Base-by-base conservation (phyloP, 2,797 vertebrate genomes). In the Lemur catta region DNA sequence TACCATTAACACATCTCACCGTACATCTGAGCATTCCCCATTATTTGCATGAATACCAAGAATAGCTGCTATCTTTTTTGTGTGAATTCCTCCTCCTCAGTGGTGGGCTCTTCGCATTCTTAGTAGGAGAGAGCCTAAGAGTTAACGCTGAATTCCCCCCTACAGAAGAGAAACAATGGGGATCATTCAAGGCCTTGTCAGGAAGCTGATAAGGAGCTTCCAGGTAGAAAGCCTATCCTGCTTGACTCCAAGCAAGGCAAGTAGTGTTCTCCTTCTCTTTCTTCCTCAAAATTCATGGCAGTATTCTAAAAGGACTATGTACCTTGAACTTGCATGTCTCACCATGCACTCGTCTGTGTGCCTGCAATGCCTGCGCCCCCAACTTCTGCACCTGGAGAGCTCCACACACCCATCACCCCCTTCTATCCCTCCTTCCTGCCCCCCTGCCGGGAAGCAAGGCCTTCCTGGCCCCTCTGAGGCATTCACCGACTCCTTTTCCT, bases 371-470 rank as follows among this genome's bases (percentile, higher is more conserved):
- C 52, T 14, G 0, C 7, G 2, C 1, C 22, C 48, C 46, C 61
- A 28, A 17, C 17, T 15, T 71, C 50, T 33, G 72, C 6, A 35
- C 57, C 33, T 48, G 41, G 43, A 13, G 18, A 67, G 41, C 46
- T 24, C 28, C 20, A 18, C 13, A 55, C 30, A 26, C 63, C n/a
- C 26, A 5, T 4, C 18, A 0, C 11, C 2, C 30, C 8, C 30
- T 4, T 4, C 35, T 4, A 8, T 28, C 35, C 2, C 14, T 46
- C 9, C 9, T 3, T 35, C 24, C 33, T 35, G 67, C 26, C 57
- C 33, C 0, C 4, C 0, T 50, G 15, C 38, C 24, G 22, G 24
- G 26, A 67, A 0, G 0, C 2, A 26, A 74, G 52, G n/a, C 38
- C 76, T 38, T 57, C 26, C 22, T 1, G 7, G 22, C 20, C 7